Evolutionary conservation across 2,888 invertebrate genomes (phyloP).

Genomic region (Cataglyphis rosenhaueri): DNA sequence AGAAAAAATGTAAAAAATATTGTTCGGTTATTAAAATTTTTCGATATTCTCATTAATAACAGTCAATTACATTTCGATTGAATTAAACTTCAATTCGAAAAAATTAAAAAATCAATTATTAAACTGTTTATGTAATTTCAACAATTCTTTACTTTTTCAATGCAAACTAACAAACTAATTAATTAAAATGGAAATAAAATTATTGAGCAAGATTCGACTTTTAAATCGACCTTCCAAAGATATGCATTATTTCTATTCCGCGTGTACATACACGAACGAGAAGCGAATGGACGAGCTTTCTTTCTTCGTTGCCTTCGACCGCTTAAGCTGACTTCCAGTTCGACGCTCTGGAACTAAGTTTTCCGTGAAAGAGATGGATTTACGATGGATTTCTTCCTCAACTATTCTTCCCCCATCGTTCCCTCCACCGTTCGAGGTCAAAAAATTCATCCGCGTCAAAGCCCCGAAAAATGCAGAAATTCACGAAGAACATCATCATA

Average conservation of each 20-base stretch:
- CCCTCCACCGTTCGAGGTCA: neutral
- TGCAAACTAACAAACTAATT: neutral
- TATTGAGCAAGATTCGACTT: neutral
- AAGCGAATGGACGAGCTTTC: slow-evolving; percentile 47
- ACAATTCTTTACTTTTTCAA: neutral
- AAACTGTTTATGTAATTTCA: slow-evolving; percentile 10
- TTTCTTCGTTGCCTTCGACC: slow-evolving; percentile 50
- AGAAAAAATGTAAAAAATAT: neutral
- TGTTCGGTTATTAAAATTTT: neutral
- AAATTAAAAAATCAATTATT: neutral
- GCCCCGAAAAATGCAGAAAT: slow-evolving; percentile 42
- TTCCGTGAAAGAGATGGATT: slow-evolving; percentile 69
- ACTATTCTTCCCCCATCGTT: slow-evolving; percentile 50
- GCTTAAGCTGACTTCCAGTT: slow-evolving; percentile 62
- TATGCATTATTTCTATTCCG: slow-evolving; percentile 30
- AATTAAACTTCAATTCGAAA: neutral
- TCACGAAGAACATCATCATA: neutral
- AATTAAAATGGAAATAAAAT: slow-evolving; percentile 11
- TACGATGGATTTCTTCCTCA: slow-evolving; percentile 54
- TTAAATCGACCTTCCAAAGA: slow-evolving; percentile 9
- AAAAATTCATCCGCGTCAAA: slow-evolving; percentile 51
- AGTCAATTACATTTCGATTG: neutral
- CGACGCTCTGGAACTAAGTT: slow-evolving; percentile 56
- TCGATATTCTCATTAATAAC: neutral
- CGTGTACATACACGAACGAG: slow-evolving; percentile 21